Percentiles rank a stretch among this genome's conserved stretches.
These are phyloP conservation scores for Digitonthophagus gazella DNA, from an alignment of 2,888 invertebrate genomes.

Conservation along the genomic window DNA sequence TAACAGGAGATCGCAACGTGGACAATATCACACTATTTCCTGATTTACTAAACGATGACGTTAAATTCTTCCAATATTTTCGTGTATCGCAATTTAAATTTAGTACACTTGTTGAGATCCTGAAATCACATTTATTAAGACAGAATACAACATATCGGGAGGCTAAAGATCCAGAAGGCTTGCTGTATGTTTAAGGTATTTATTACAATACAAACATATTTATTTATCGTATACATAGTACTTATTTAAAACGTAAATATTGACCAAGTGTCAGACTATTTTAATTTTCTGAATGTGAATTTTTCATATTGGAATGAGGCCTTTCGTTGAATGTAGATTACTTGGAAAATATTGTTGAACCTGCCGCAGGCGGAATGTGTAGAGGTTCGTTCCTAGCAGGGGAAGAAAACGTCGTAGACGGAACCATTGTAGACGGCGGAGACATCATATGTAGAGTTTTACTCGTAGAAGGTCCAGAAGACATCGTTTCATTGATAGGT, in stretches of 20 bases:
- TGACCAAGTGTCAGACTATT: constrained; percentile 11
- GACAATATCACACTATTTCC: constrained; percentile 10
- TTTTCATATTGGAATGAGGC: neutral
- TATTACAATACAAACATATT: constrained; percentile 6
- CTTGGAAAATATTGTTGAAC: neutral
- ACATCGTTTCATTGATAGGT: constrained; percentile 12
- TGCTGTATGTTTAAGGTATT: constrained; percentile 8
- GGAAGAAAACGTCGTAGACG: constrained; percentile 9
- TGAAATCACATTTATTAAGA: constrained; percentile 11
- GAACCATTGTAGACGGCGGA: constrained; percentile 8
- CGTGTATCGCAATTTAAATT: too few relatives aligned
- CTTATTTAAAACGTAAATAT: constrained; percentile 12
- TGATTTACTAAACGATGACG: constrained; percentile 7
- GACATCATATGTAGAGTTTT: constrained; percentile 9
- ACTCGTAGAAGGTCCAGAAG: constrained; percentile 10
- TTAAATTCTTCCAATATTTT: too few relatives aligned
- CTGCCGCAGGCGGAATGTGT: neutral
- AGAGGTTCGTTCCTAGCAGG: neutral
- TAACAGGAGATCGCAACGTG: constrained; percentile 3
- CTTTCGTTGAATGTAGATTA: constrained; percentile 1
- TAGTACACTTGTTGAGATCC: too few relatives aligned
- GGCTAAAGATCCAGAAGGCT: constrained; percentile 1
- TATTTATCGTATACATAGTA: constrained; percentile 1
- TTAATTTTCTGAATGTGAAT: constrained; percentile 15
- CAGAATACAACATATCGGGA: constrained; percentile 9